These are phyloP conservation scores for Channa striata DNA, from an alignment of 2,797 vertebrate genomes.

Conservation along the genomic window DNA sequence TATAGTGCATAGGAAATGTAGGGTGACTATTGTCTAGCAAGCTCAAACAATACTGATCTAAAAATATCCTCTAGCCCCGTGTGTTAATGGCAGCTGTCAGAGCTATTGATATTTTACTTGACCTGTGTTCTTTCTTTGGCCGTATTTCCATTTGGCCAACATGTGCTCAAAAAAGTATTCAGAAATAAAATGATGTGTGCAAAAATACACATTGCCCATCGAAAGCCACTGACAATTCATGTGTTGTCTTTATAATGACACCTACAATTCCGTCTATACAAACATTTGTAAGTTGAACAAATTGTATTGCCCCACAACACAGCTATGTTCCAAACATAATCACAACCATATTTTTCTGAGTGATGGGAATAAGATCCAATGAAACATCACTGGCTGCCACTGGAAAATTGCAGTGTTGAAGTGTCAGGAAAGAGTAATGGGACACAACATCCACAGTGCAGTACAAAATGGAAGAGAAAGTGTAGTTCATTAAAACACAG, in stretches of 20 bases:
- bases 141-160: conserved; percentile 18
- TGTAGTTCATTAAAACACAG: conserved; percentile 38
- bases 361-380: conserved; percentile 9
- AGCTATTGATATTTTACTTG: conserved; percentile 38
- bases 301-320: neutral
- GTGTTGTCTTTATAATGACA: neutral
- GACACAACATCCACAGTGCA: conserved; percentile 10
- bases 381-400: conserved; percentile 7
- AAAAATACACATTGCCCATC: neutral
- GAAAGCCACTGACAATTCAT: neutral
- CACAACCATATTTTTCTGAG: conserved; percentile 8
- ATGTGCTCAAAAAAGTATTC: neutral
- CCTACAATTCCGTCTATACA: neutral
- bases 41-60: conserved; percentile 43
- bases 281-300: neutral
- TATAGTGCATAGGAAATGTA: neutral
- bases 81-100: conserved; percentile 60
- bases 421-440: conserved; percentile 17
- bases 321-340: conserved; percentile 3
- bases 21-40: conserved; percentile 2
- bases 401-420: conserved; percentile 23
- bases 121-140: conserved; percentile 41
- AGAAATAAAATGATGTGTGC: neutral
- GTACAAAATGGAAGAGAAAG: conserved; percentile 23
- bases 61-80: conserved; percentile 43